Evolutionary conservation across 2,888 invertebrate genomes (phyloP), one percentile per base, ranked within the genome.

Genomic region (Hydrotaea diabolus): DNA sequence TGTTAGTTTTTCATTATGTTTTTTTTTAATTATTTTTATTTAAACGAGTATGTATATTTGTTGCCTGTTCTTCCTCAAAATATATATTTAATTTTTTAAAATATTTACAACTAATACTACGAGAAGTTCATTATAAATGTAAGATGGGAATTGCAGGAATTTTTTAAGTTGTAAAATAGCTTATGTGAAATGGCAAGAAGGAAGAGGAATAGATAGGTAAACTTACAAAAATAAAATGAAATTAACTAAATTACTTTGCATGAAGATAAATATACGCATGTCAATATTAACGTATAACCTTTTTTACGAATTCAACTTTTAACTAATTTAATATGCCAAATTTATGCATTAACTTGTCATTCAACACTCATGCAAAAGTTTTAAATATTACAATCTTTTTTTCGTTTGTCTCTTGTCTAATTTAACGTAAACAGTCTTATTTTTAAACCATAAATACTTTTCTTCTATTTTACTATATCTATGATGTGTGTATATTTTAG

Each of bases 341-440:
- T 62, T 11, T 36, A 26, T 59, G 11, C 26, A 59, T 26, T 26
- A 64, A 39, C 19, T 53, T 53, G 19, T 9, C 3, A 53, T 19
- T 36, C n/a, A 53, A n/a, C 19, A 5, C 19, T 53, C 39, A 39
- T 36, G 43, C 66, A 66, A 66, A 62, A 31, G n/a, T 36, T 26
- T 4, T 62, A n/a, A n/a, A 26, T 36, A 49, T n/a, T n/a, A 7
- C 36, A 23, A 8, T 59, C 8, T 39, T 39, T 8, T 8, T 59
- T 59, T 59, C 7, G 3, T 31, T 59, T 23, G 26, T 59, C 5
- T n/a, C 36, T 62, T 62, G 59, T 8, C 11, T 21, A 11, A 13
- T 66, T 66, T 19, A 43, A 43, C 39, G 19, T 66, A 66, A 66
- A 66, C 66, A 66, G 66, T 66, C 66, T 66, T 66, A 66, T n/a